Evolutionary conservation across 2,797 vertebrate species (phyloP), one percentile per base, ranked within the genome.

Genomic region (Sardinella longiceps): DNA sequence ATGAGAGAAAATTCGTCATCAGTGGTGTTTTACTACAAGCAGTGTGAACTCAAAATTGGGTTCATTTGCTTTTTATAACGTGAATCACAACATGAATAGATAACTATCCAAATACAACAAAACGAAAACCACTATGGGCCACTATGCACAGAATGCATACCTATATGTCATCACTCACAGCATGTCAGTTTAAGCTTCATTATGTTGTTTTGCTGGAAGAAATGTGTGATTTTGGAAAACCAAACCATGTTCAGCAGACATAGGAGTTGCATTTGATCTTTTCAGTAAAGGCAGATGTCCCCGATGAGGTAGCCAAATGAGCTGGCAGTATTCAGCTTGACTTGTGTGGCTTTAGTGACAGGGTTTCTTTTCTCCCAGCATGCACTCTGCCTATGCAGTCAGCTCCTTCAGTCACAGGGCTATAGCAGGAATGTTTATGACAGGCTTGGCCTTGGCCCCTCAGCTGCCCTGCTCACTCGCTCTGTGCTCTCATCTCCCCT

Each of bases 201-300:
- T 33, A 70, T 70, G 30, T 15, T 30, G 30, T 33, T 30, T 30
- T 30, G 12, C 48, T 4, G 43, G 43, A 43, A n/a, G n/a, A n/a
- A n/a, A n/a, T 48, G 46, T 2, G 58, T 25, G 11, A n/a, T 60
- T 18, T 53, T 53, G 15, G 23, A 1, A n/a, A 89, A 92, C 91
- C 88, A 92, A 90, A 85, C 88, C 85, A 80, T 87, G 80, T 84
- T 85, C 84, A 86, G 82, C 81, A 23, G 23, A 82, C 37, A 84
- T 53, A 70, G 82, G 70, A 86, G 18, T 33, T 80, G 82, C 80
- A 82, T 85, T 88, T 53, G 50, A 86, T 87, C 85, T 81, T 66
- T 25, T 89, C 87, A 93, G 92, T 92, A 94, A 93, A 91, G 91
- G 90, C 92, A 88, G 90, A 92, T 88, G 90, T 90, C 82, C 84